Evolutionary conservation across 2,888 invertebrate species (phyloP), one percentile per base, ranked within the genome.

Genomic region (Lithosia quadra): DNA sequence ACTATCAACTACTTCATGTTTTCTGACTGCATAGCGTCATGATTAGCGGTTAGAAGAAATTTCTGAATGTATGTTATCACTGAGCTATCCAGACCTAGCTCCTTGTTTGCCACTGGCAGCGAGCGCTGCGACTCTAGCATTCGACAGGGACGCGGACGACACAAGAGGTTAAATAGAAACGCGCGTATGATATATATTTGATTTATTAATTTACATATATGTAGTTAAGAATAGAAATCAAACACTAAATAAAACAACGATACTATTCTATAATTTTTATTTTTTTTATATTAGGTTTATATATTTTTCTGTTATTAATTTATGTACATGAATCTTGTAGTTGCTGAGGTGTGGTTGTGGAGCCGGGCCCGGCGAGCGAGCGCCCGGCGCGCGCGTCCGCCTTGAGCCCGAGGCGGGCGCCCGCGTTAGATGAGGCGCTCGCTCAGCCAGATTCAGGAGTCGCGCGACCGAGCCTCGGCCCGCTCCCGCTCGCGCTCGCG

Each of bases 401-500:
- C 92, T 86, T 91, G 93, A 93, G 94, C 94, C 94, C 93, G 78
- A 88, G 93, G 91, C 90, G 85, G 88, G 87, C 90, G 90, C 87
- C 84, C 79, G 88, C 90, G 88, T 88, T 96, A 96, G 95, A 96
- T 96, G 94, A 96, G 96, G 94, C 96, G 96, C 96, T 96, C 96
- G 95, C 96, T 96, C 92, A 96, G 96, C 96, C 96, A 96, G 95
- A 96, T 96, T 96, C 96, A 96, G 95, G 96, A 96, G 93, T 96
- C 96, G 86, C 85, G 94, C 75, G 91, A 87, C 73, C 94, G 92
- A 68, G 87, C 84, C 77, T 92, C 92, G 83, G 94, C 87, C 67
- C 92, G 90, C 58, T 55, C 59, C n/a, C 68, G 92, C 75, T 90
- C 78, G 71, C 83, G 87, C 78, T 90, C 91, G 83, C 92, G 92